phyloP scores from a whole-genome alignment of 2,113 vertebrate genomes.

The Pituophis catenifer region DNA sequence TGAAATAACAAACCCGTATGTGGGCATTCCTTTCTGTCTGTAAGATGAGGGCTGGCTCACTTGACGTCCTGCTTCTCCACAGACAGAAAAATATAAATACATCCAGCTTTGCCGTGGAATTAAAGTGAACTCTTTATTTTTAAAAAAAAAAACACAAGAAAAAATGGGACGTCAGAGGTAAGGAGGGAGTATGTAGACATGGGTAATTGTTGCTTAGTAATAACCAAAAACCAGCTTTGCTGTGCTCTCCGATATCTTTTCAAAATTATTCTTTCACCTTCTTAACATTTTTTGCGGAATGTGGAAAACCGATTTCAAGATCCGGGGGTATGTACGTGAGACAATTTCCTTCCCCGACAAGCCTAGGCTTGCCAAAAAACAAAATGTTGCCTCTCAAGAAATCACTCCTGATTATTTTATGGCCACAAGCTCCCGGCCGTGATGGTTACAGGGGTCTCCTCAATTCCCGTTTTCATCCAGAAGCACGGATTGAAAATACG shows the following conservation, averaged over 20 bases:
- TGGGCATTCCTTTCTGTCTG: not conserved
- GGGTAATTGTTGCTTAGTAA: not conserved
- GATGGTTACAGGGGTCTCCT: not conserved
- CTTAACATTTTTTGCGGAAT: not conserved
- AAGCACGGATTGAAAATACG: not conserved
- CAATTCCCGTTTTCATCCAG: not conserved
- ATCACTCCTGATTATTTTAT: not conserved
- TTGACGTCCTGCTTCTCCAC: not conserved
- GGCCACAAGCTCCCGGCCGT: not conserved
- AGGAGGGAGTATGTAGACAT: not conserved
- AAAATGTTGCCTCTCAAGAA: not conserved
- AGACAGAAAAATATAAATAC: not conserved
- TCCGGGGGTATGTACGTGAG: not conserved
- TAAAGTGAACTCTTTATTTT: not conserved
- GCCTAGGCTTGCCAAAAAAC: not conserved
- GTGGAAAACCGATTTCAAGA: not conserved
- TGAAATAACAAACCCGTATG: not conserved
- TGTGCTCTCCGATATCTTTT: not conserved
- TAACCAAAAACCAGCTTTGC: not conserved
- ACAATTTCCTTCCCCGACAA: not conserved
- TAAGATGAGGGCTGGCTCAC: not conserved
- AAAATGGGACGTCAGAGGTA: not conserved
- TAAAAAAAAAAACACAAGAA: not conserved
- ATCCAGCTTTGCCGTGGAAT: not conserved
- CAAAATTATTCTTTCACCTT: not conserved